Percentiles rank a stretch among this genome's conserved stretches.
Evolutionary conservation across 2,113 vertebrate genomes (phyloP).

Genomic region (Alethe castanea): DNA sequence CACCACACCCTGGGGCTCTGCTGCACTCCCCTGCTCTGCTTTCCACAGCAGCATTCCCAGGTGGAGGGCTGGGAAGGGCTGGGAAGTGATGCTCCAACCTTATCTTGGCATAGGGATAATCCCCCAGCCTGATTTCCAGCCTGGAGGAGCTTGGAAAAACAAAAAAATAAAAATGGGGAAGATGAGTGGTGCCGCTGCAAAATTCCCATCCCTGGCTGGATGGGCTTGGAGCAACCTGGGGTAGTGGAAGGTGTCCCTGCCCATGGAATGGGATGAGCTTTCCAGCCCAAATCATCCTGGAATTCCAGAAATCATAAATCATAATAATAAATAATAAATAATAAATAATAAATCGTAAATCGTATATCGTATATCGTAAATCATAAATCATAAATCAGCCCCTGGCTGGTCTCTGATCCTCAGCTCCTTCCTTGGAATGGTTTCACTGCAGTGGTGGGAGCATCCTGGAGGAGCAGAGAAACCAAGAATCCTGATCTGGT

Average conservation of each 20-base stretch:
- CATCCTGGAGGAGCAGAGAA: background rate
- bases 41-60: background rate
- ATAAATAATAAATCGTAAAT: too few species aligned
- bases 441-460: background rate
- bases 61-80: background rate
- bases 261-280: background rate
- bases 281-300: background rate
- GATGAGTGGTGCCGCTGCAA: background rate
- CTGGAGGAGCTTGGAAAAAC: background rate
- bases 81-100: background rate
- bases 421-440: background rate
- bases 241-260: background rate
- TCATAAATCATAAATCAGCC: background rate
- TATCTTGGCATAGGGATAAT: accelerated
- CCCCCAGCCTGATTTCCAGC: background rate
- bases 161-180: background rate
- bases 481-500: too few species aligned
- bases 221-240: background rate
- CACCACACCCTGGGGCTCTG: constrained; percentile 69
- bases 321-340: too few species aligned
- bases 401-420: background rate
- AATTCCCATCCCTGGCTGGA: accelerated
- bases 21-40: constrained; percentile 2
- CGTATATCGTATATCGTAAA: too few species aligned
- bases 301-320: background rate